These are phyloP conservation scores for Muscidifurax raptorellus DNA, from an alignment of 1,140 invertebrate species.

Conservation along the genomic window DNA sequence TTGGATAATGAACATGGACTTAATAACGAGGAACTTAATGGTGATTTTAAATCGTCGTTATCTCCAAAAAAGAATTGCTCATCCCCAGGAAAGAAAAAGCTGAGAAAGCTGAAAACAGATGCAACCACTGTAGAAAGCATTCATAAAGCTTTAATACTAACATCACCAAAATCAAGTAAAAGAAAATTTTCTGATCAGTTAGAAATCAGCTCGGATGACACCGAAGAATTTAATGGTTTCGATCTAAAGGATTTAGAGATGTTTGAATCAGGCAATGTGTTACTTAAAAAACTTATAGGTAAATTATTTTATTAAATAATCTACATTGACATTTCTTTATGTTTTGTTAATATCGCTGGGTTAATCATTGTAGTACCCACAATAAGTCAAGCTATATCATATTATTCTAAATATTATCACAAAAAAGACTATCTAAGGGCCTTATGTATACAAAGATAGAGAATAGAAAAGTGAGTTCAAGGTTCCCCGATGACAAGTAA, in stretches of 20 bases:
- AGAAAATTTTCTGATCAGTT: conserved; percentile 13
- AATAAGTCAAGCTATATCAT: no score
- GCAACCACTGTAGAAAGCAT: background rate
- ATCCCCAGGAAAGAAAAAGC: conserved; percentile 22
- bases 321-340: no score
- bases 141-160: background rate
- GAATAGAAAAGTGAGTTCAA: no score
- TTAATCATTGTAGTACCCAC: no score
- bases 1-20: background rate
- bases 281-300: conserved; percentile 48
- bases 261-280: conserved; percentile 17
- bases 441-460: no score
- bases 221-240: conserved; percentile 45
- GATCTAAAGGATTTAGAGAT: conserved; percentile 25
- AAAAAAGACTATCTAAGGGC: no score
- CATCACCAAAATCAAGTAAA: conserved; percentile 19
- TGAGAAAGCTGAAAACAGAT: conserved; percentile 30
- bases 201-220: conserved; percentile 25
- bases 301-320: background rate
- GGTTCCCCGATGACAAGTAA: no score
- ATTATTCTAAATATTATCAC: no score
- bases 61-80: conserved; percentile 21
- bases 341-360: no score
- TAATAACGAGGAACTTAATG: conserved; percentile 18
- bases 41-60: conserved; percentile 18